phyloP scores from a whole-genome alignment of 1,140 invertebrate genomes.

The Solenopsis invicta region DNA sequence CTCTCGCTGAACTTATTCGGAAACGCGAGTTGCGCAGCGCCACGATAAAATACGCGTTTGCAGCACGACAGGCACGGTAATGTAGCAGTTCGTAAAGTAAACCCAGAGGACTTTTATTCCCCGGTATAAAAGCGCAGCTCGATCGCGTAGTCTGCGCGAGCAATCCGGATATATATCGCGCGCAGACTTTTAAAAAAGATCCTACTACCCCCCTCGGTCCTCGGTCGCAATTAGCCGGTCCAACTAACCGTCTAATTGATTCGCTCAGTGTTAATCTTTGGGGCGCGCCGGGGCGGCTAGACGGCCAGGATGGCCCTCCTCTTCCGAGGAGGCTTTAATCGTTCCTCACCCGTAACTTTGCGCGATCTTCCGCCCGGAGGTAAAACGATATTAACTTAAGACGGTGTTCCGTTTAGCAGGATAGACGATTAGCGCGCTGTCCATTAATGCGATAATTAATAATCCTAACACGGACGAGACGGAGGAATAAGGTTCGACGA shows the following conservation, averaged over 20 bases:
- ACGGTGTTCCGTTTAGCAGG: constrained; percentile 64
- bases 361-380: constrained; percentile 74
- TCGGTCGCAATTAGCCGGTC: constrained; percentile 81
- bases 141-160: not conserved
- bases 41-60: not conserved
- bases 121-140: not conserved
- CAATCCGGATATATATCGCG: not conserved
- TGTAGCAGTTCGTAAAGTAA: not conserved
- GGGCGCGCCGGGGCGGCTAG: constrained; percentile 15
- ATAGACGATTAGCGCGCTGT: constrained; percentile 57
- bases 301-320: constrained; percentile 22
- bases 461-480: constrained; percentile 44
- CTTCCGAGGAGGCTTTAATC: constrained; percentile 80
- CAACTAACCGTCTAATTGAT: constrained; percentile 83
- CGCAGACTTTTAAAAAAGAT: constrained; percentile 49
- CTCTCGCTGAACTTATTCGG: not conserved
- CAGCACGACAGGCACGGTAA: not conserved
- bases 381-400: constrained; percentile 81
- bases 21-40: not conserved
- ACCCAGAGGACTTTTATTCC: not conserved
- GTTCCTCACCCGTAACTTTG: constrained; percentile 75
- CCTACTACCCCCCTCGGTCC: constrained; percentile 58
- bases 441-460: constrained; percentile 74
- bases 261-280: constrained; percentile 82
- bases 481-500: constrained; percentile 29